These are phyloP conservation scores for Rhabdornis inornatus DNA, from an alignment of 2,113 vertebrate species.

Conservation along the genomic window DNA sequence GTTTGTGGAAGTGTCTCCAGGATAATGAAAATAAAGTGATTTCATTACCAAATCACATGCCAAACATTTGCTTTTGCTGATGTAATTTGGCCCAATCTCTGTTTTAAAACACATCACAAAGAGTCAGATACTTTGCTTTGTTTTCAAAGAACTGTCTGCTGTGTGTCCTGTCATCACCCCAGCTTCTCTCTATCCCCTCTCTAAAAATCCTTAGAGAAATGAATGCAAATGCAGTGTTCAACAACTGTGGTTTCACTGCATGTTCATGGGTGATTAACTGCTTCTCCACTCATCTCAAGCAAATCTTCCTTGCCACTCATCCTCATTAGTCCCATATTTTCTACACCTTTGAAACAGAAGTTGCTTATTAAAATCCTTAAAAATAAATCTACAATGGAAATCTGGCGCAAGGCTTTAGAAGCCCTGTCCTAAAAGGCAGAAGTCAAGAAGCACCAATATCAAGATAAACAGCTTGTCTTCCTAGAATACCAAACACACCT, in stretches of 20 bases:
- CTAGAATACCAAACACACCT: not conserved
- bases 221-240: not conserved
- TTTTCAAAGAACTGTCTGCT: slow-evolving; percentile 34
- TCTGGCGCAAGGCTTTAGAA: not conserved
- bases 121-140: not conserved
- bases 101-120: not conserved
- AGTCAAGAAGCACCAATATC: not conserved
- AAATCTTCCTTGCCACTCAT: not conserved
- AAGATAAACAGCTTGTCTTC: not conserved
- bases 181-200: not conserved
- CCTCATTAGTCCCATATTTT: not conserved
- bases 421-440: not conserved
- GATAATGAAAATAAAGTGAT: slow-evolving; percentile 40
- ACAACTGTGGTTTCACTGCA: not conserved
- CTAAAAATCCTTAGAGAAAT: not conserved
- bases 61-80: slow-evolving; percentile 46
- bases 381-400: not conserved
- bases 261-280: not conserved
- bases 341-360: not conserved
- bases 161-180: not conserved
- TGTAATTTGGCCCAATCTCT: not conserved
- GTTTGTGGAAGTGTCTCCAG: slow-evolving; percentile 39
- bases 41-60: slow-evolving; percentile 50
- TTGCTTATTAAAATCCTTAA: not conserved
- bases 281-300: not conserved